Base-by-base conservation (phyloP, 2,888 invertebrate genomes). In the Adelognathus sp. region DNA sequence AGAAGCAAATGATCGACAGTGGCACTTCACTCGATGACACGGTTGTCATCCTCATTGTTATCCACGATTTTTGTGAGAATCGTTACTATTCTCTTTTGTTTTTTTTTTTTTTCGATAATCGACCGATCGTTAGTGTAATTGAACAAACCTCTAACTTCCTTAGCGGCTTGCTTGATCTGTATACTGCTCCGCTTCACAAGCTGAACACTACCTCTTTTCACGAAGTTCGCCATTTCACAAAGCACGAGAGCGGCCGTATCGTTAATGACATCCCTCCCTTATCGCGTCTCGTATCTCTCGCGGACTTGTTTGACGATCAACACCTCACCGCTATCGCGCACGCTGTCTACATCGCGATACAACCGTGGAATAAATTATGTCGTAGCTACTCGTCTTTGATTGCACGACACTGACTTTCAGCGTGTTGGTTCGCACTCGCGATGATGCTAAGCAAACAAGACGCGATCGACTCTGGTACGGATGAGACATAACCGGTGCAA, bases 81-180 rank as follows among this genome's bases (percentile, higher is more conserved):
- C 9, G 27, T 41, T 44, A 61, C 11, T 14, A n/a, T 21, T 18
- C 16, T 31, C 11, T 24, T 36, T 33, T 41, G 16, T 4, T 24
- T 7, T 14, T 16, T 41, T 9, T 14, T 75, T 52, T 52, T 70
- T 58, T 44, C n/a, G 27, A 64, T n/a, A 33, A 54, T 50, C n/a
- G n/a, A 50, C 21, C 24, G 50, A 63, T 52, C 39, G 60, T 60
- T 69, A 67, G 31, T 60, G 44, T 41, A 27, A 76, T 74, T 33
- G 76, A n/a, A 88, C 90, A 88, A 90, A 93, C 93, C 93, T 89
- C 93, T 92, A 16, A 93, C 93, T 80, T 93, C 92, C 90, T 93
- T 93, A 3, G 93, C 93, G 50, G 93, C 93, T 71, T 91, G 91
- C 81, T 93, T 93, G 69, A 93, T 88, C 86, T 93, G 93, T 77